Evolutionary conservation across 2,797 vertebrate species (phyloP), one percentile per base, ranked within the genome.

Genomic region (Parotocinclus haroldoi): DNA sequence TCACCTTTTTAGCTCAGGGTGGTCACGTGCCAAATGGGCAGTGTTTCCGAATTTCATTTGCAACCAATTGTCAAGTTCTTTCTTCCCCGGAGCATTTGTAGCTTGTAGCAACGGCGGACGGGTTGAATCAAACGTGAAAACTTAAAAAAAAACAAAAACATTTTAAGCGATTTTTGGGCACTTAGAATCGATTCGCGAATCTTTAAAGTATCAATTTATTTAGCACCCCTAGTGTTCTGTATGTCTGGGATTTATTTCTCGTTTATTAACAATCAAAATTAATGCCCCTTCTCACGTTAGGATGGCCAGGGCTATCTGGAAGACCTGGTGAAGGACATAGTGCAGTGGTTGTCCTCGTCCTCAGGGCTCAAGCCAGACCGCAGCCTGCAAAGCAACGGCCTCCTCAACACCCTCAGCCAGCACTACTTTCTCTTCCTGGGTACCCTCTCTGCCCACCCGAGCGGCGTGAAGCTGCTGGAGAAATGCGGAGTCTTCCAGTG

Each of bases 401-500:
- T 99, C 76, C 88, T 98, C 78, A 97, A 90, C 79, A 98, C 95
- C 1, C 93, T 98, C 76, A 95, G 95, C 87, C 96, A 99, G 85
- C 93, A 99, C 91, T 99, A 99, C 90, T 98, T 98, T 80, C 90
- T 99, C 63, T 96, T 98, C 87, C 91, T 98, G 75, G 96, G 96
- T 78, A 93, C 95, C 9, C 93, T 99, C 40, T 98, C 96, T 69
- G 93, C 95, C 66, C 92, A 99, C 76, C 93, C 93, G 14, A 91
- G 95, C 68, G 96, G 95, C 71, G 95, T 98, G 77, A 99, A 98
- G 90, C 92, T 96, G 90, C 89, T 98, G 77, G 96, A 99, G 90
- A 99, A 99, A 89, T 98, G 96, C 85, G 93, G 93, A 69, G 93
- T 98, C 80, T 99, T 98, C 89, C 97, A 99, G 76, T 98, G 95